A percentile compares a stretch with the other conserved stretches of the same genome.
Evolutionary conservation across 2,888 invertebrate genomes (phyloP).

Genomic region (Eupithecia abbreviata): DNA sequence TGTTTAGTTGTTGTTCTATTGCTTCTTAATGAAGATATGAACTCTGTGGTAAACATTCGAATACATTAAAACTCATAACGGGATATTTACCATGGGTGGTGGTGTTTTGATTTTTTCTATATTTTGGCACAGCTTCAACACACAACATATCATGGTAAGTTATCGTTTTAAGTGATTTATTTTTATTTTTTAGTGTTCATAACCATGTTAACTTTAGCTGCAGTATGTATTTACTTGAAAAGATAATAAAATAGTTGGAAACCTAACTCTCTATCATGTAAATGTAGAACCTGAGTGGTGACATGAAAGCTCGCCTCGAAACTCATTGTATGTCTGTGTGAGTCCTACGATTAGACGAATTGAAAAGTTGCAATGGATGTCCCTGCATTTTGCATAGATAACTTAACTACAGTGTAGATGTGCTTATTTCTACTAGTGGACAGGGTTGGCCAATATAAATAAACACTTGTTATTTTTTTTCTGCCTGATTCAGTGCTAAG

Average conservation of each 20-base stretch:
- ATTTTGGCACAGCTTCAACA: background rate
- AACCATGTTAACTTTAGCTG: background rate
- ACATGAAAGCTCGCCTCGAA: slow-evolving; percentile 33
- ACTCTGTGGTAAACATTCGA: background rate
- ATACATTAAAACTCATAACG: background rate
- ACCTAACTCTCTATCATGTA: slow-evolving; percentile 21
- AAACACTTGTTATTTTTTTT: background rate
- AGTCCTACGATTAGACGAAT: slow-evolving; percentile 31
- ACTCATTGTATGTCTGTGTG: slow-evolving; percentile 27
- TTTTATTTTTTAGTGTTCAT: background rate
- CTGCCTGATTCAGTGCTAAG: background rate
- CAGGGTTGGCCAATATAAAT: slow-evolving; percentile 21
- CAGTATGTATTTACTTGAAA: background rate
- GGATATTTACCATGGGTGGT: background rate
- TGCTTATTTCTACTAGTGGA: background rate
- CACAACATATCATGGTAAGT: background rate
- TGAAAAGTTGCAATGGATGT: slow-evolving; percentile 34
- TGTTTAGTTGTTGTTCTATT: background rate
- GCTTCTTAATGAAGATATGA: too few species aligned
- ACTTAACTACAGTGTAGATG: background rate
- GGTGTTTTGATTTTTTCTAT: background rate
- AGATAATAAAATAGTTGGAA: background rate
- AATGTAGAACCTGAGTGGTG: slow-evolving; percentile 40
- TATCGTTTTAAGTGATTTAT: background rate
- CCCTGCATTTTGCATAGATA: slow-evolving; percentile 17